phyloP scores from a whole-genome alignment of 2,797 vertebrate genomes.

The Phalloptychus januarius region DNA sequence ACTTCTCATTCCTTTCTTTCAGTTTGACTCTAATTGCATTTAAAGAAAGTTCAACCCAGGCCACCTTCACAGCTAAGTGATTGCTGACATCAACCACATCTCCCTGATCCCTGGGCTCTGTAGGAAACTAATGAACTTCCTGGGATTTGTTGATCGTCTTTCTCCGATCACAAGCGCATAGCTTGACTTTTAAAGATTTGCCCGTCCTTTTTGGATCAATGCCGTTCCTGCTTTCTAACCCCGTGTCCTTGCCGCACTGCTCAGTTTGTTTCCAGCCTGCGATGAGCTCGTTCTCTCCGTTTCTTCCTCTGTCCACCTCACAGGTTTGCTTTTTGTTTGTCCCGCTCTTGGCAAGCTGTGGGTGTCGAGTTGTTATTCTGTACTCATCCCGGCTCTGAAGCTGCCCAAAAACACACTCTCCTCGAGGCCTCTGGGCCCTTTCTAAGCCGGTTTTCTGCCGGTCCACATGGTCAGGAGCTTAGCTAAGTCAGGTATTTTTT shows the following conservation, averaged over 20 bases:
- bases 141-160: constrained; percentile 41
- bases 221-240: constrained; percentile 25
- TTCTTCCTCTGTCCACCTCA: constrained; percentile 13
- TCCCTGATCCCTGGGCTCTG: constrained; percentile 18
- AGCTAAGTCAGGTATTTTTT: constrained; percentile 10
- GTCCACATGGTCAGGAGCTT: constrained; percentile 34
- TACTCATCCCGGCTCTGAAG: constrained; percentile 23
- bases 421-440: constrained; percentile 21
- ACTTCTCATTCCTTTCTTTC: background rate
- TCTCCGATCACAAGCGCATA: constrained; percentile 35
- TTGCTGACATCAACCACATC: constrained; percentile 23
- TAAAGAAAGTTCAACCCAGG: constrained; percentile 27
- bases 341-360: constrained; percentile 25
- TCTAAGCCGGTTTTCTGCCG: constrained; percentile 36
- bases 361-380: constrained; percentile 45
- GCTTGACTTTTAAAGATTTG: constrained; percentile 51
- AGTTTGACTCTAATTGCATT: background rate
- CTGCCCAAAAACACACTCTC: constrained; percentile 31
- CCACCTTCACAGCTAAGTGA: constrained; percentile 13
- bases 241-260: constrained; percentile 6
- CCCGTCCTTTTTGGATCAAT: constrained; percentile 46
- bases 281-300: background rate
- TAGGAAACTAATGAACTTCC: constrained; percentile 53
- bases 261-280: constrained; percentile 5
- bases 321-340: constrained; percentile 30